Evolutionary conservation across 2,113 vertebrate species (phyloP).

Genomic region (Cephalopholis sonnerati): DNA sequence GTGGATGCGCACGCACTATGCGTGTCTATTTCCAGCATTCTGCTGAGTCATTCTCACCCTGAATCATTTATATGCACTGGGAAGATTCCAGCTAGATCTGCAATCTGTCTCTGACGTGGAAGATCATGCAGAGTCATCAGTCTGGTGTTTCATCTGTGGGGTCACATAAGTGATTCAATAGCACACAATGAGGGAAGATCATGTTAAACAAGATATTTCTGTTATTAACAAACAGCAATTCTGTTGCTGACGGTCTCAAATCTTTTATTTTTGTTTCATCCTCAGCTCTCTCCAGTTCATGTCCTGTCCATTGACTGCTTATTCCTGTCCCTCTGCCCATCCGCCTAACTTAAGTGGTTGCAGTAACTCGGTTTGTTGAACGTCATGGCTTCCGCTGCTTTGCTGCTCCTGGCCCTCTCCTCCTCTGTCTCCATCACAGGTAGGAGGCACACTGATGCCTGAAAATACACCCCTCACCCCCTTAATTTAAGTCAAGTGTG

Average conservation of each 20-base stretch:
- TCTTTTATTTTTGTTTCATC: background rate
- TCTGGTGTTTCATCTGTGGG: background rate
- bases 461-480: background rate
- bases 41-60: constrained; percentile 69
- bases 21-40: constrained; percentile 27
- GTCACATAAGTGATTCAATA: background rate
- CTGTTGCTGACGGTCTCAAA: too few relatives aligned
- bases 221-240: too few relatives aligned
- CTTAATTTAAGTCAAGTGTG: background rate
- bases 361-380: constrained; percentile 14
- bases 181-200: background rate
- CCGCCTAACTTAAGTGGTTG: background rate
- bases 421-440: constrained; percentile 72
- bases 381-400: constrained; percentile 68
- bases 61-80: constrained; percentile 54
- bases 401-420: constrained; percentile 66
- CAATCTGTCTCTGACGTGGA: background rate
- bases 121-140: constrained; percentile 7
- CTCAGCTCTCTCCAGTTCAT: constrained; percentile 37
- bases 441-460: constrained; percentile 38
- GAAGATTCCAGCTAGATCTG: background rate
- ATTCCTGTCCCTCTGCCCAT: constrained; percentile 12
- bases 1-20: constrained; percentile 4
- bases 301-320: background rate
- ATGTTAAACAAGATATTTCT: background rate